Percentiles rank a stretch among this genome's conserved stretches.
Conservation (phyloP, 1,140 invertebrate genomes). For the Hylyphantes graminicola region DNA sequence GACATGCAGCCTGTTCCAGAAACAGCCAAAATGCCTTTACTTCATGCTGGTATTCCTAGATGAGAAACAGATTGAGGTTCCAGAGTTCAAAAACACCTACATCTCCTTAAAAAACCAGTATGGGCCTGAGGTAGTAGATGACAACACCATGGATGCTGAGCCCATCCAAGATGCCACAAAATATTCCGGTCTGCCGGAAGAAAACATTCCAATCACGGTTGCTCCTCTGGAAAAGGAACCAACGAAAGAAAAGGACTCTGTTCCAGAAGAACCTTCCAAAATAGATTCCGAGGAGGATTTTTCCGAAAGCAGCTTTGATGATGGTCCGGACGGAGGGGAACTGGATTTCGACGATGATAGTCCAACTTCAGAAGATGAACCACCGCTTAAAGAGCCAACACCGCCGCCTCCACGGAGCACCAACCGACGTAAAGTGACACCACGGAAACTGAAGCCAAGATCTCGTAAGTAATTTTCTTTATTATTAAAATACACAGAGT, state of each 20-base stretch:
- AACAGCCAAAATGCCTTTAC: slow-evolving; percentile 71
- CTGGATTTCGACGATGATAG: slow-evolving; percentile 50
- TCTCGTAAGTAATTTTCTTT: slow-evolving; percentile 31
- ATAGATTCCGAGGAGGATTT: slow-evolving; percentile 30
- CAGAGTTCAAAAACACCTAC: slow-evolving; percentile 71
- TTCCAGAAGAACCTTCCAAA: slow-evolving; percentile 27
- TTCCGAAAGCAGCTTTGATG: slow-evolving; percentile 53
- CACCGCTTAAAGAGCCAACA: background rate
- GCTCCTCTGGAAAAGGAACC: slow-evolving; percentile 55
- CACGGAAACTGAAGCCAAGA: slow-evolving; percentile 30
- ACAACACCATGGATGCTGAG: slow-evolving; percentile 67
- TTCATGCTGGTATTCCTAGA: slow-evolving; percentile 73
- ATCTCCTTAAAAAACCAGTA: slow-evolving; percentile 71
- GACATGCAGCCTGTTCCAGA: slow-evolving; percentile 69
- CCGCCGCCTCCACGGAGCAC: background rate
- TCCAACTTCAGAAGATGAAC: slow-evolving; percentile 34
- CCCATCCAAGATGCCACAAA: slow-evolving; percentile 67
- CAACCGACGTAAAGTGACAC: slow-evolving; percentile 20
- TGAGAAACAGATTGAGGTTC: slow-evolving; percentile 72
- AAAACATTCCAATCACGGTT: slow-evolving; percentile 56
- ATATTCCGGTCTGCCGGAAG: slow-evolving; percentile 44
- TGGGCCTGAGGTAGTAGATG: slow-evolving; percentile 65
- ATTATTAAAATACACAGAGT: background rate
- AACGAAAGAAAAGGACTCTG: slow-evolving; percentile 36
- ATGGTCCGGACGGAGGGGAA: slow-evolving; percentile 22